phyloP scores from a whole-genome alignment of 2,113 vertebrate species.

The Nycticryphes semicollaris region DNA sequence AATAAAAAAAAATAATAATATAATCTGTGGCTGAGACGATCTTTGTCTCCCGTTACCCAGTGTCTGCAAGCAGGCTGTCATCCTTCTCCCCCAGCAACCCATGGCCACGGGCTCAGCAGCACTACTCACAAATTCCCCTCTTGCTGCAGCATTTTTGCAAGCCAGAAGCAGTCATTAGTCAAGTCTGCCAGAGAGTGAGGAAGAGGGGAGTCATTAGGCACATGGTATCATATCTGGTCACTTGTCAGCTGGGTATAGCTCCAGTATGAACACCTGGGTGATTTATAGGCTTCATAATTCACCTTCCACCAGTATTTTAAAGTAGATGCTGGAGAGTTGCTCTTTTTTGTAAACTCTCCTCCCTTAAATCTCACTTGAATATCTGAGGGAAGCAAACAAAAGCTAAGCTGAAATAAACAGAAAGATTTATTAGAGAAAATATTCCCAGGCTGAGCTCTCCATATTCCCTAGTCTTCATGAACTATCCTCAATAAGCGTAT shows the following conservation, averaged over 20 bases:
- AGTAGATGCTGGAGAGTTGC: neutral
- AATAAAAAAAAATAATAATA: neutral
- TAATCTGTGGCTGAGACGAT: neutral
- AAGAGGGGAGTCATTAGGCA: neutral
- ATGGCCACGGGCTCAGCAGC: neutral
- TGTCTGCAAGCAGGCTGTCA: neutral
- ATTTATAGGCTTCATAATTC: neutral
- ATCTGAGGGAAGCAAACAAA: neutral
- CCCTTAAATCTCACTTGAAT: neutral
- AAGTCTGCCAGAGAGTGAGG: neutral
- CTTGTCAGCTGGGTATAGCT: neutral
- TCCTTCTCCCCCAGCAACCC: neutral
- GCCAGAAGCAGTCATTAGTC: neutral
- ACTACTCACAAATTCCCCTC: neutral
- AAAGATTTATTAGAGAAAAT: constrained; percentile 24
- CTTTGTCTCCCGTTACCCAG: neutral
- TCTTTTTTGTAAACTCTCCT: neutral
- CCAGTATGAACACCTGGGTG: neutral
- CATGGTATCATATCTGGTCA: neutral
- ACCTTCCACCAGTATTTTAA: neutral
- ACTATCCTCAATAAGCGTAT: neutral
- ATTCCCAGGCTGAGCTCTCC: neutral
- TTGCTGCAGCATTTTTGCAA: neutral
- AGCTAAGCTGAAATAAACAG: constrained; percentile 6
- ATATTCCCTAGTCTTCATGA: neutral